These are phyloP conservation scores for Harpegnathos saltator DNA, from an alignment of 1,140 invertebrate species.

Conservation along the genomic window DNA sequence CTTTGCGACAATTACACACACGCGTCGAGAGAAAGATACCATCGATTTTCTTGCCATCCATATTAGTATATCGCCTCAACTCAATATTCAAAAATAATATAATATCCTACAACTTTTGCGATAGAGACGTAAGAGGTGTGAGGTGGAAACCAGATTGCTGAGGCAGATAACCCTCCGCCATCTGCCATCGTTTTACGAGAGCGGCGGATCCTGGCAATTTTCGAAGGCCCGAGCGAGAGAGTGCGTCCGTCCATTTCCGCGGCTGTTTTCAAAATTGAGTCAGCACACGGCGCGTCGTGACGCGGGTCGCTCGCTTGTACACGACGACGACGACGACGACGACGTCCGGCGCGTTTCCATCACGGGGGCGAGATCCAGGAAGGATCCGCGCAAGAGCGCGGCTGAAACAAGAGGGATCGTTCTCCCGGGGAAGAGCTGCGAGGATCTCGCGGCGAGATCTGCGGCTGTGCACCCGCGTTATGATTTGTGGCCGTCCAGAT, in stretches of 20 bases:
- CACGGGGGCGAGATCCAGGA: conserved; percentile 35
- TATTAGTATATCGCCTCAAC: background rate
- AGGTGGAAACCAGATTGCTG: no score
- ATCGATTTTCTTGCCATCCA: background rate
- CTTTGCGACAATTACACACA: background rate
- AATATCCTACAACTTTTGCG: no score
- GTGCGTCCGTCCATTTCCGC: background rate
- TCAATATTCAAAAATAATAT: no score
- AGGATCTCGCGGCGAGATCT: conserved; percentile 77
- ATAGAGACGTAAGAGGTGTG: no score
- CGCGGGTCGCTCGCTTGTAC: conserved; percentile 5
- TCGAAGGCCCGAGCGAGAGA: background rate
- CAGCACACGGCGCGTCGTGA: no score
- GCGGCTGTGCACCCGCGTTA: conserved; percentile 74
- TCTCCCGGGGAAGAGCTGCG: conserved; percentile 28
- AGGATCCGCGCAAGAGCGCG: conserved; percentile 33
- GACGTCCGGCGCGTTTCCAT: conserved; percentile 35
- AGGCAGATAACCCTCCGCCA: no score
- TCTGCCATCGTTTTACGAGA: background rate
- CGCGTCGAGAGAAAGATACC: background rate
- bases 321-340: conserved; percentile 24
- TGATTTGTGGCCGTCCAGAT: conserved; percentile 82
- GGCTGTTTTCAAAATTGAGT: conserved; percentile 1
- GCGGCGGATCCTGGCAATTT: background rate
- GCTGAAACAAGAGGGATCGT: conserved; percentile 63